These are phyloP conservation scores for Nemoura dubitans DNA, from an alignment of 2,888 invertebrate genomes.

Conservation along the genomic window DNA sequence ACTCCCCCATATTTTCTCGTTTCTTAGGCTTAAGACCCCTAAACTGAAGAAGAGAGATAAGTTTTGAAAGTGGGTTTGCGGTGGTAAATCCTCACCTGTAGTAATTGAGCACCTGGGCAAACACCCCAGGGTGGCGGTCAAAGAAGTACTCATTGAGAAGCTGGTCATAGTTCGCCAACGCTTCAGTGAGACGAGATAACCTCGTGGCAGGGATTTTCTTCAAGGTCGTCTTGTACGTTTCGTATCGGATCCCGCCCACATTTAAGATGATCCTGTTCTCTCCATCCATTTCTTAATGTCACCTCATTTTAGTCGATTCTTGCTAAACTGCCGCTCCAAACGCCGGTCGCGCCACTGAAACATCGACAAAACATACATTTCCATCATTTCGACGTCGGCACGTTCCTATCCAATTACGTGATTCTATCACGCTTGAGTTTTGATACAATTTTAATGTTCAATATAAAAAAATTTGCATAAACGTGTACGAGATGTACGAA, in stretches of 20 bases:
- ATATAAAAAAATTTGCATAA: not conserved
- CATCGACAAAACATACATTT: not conserved
- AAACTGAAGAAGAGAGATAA: too few species aligned
- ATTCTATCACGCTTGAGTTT: too few species aligned
- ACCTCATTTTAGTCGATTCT: constrained; percentile 35
- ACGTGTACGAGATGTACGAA: not conserved
- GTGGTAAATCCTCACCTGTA: constrained; percentile 78
- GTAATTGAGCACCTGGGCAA: constrained; percentile 88
- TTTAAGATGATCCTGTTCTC: constrained; percentile 94
- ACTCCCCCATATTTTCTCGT: too few species aligned
- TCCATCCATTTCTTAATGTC: constrained; percentile 73
- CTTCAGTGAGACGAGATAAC: constrained; percentile 83
- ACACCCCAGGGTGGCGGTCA: constrained; percentile 88
- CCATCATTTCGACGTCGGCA: too few species aligned
- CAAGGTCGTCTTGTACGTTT: constrained; percentile 81
- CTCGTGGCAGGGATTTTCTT: constrained; percentile 91
- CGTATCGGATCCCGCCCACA: constrained; percentile 90
- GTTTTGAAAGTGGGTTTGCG: too few species aligned
- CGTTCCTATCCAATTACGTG: too few species aligned
- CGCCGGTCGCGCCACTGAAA: not conserved
- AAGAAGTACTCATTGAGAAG: constrained; percentile 90
- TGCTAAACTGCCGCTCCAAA: constrained; percentile 3
- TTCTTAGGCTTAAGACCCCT: too few species aligned
- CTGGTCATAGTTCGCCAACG: constrained; percentile 88
- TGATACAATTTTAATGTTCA: too few species aligned